A percentile compares a stretch with the other conserved stretches of the same genome.
These are phyloP conservation scores for Aradophagus sp. DNA, from an alignment of 1,140 invertebrate species.

Conservation along the genomic window DNA sequence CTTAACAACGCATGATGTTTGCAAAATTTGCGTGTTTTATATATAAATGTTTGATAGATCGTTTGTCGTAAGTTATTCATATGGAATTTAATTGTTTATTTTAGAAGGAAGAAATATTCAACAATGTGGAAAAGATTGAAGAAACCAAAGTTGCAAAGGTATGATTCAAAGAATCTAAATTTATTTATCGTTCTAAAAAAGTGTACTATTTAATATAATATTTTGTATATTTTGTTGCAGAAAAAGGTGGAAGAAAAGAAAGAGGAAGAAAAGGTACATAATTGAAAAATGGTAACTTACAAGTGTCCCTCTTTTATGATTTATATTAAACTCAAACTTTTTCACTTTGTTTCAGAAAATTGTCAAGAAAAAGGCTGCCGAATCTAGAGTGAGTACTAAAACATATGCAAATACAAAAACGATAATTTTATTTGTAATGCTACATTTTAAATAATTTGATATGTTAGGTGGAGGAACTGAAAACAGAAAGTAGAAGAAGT, in stretches of 20 bases:
- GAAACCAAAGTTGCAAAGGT: conserved; percentile 68
- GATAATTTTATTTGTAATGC: too few species aligned
- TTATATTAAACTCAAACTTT: conserved; percentile 7
- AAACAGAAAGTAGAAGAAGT: conserved; percentile 70
- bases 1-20: too few species aligned
- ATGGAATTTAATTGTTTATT: too few species aligned
- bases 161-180: too few species aligned
- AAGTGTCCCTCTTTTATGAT: too few species aligned
- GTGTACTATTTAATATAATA: too few species aligned
- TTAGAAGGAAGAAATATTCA: conserved; percentile 73
- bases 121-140: conserved; percentile 73
- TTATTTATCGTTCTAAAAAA: too few species aligned
- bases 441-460: neutral
- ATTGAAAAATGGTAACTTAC: too few species aligned
- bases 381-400: conserved; percentile 60
- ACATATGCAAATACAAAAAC: too few species aligned
- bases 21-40: too few species aligned
- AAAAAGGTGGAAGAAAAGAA: conserved; percentile 69
- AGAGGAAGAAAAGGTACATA: conserved; percentile 67
- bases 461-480: conserved; percentile 67
- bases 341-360: conserved; percentile 19
- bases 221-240: conserved; percentile 60
- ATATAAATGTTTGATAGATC: too few species aligned
- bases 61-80: too few species aligned
- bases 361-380: conserved; percentile 59